A percentile compares a stretch with the other conserved stretches of the same genome.
Evolutionary conservation across 2,113 vertebrate species (phyloP).

Genomic region (Petaurus breviceps): DNA sequence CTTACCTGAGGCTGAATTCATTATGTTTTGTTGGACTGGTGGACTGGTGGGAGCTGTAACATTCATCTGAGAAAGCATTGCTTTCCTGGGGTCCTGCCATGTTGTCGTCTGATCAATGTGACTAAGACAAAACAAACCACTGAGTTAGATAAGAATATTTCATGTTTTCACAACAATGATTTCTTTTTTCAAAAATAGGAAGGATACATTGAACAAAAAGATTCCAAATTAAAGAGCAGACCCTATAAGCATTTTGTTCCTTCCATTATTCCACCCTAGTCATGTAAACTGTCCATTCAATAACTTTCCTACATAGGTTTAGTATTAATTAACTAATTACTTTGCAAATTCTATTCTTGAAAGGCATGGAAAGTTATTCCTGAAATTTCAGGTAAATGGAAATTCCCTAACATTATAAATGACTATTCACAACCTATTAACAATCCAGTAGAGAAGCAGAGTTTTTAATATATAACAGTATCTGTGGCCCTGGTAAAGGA

Average conservation of each 20-base stretch:
- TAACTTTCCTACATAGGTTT: background rate
- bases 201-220: background rate
- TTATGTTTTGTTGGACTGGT: constrained; percentile 92
- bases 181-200: constrained; percentile 36
- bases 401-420: background rate
- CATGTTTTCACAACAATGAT: constrained; percentile 36
- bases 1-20: constrained; percentile 93
- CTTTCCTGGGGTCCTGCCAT: constrained; percentile 97
- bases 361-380: constrained; percentile 35
- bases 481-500: background rate
- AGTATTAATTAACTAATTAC: background rate
- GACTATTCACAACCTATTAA: background rate
- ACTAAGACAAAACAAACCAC: constrained; percentile 84
- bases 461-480: background rate
- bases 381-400: constrained; percentile 54
- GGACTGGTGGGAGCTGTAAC: constrained; percentile 91
- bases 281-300: background rate
- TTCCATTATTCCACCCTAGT: background rate
- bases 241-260: background rate
- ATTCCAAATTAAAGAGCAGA: background rate
- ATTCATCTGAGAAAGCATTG: constrained; percentile 94
- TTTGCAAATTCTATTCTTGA: background rate
- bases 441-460: background rate
- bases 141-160: constrained; percentile 66
- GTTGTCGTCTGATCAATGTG: constrained; percentile 98